Evolutionary conservation across 2,797 vertebrate genomes (phyloP), one percentile per base, ranked within the genome.

Genomic region (Peromyscus eremicus): DNA sequence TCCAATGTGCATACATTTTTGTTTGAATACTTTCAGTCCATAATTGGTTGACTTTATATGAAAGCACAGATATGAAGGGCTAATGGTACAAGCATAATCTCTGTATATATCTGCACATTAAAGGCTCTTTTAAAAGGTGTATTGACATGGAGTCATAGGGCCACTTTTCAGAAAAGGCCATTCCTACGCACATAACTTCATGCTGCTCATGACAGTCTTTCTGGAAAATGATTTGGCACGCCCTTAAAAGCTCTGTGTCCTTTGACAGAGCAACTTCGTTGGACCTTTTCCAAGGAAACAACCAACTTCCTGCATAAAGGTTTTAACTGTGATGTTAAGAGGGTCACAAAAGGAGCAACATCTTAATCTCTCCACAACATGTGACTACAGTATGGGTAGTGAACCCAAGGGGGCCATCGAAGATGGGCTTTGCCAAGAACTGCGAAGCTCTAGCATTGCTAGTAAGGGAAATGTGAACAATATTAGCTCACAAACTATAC

Each of bases 101-200:
- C 73, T 73, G n/a, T n/a, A 27, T 57, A 79, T 87, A 49, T 88
- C 37, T 94, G 73, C 7, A 25, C 14, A n/a, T 60, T 11, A 52
- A 91, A 91, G 29, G 4, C 29, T 60, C 57, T 84, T 3, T 89
- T 60, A 34, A 34, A 87, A 57, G 90, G 55, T 60, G 23, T 12
- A 73, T 32, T 40, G n/a, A 40, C 55, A 75, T 34, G 80, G 60
- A 95, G 68, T 12, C 57, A 10, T 60, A 32, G 6, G 6, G 0
- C 60, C 32, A 49, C 84, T 92, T 94, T 96, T 94, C 89, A 83
- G 71, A 79, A 82, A 93, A 93, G 66, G 76, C 34, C 55, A 37
- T 68, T 95, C 27, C 60, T 95, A 89, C 40, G 43, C 32, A 91
- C 8, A 16, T 75, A 81, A 92, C 52, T 37, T 94, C 91, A 76